Percentiles rank a stretch among this genome's conserved stretches.
Conservation (phyloP, 1,140 invertebrate genomes). For the Lordiphosa stackelbergi region DNA sequence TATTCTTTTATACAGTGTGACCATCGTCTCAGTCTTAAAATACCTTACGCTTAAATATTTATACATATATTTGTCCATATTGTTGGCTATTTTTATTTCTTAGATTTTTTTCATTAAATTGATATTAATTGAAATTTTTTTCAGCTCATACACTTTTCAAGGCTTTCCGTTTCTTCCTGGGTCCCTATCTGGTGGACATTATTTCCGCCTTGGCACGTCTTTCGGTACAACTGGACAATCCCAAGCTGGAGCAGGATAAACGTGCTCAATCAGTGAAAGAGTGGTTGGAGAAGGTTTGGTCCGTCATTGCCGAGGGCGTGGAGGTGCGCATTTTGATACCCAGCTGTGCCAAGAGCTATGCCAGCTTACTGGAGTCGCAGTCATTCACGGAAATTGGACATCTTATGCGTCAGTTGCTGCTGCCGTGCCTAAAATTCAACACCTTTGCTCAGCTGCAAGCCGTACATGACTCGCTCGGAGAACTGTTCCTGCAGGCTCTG, state of each 20-base stretch:
- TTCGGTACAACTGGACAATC: constrained; percentile 46
- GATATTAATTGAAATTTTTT: too few species aligned
- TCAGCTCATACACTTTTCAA: constrained; percentile 87
- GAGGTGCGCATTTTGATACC: constrained; percentile 87
- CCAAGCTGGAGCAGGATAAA: constrained; percentile 60
- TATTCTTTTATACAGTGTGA: too few species aligned
- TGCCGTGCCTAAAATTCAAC: constrained; percentile 83
- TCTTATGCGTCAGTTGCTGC: constrained; percentile 84
- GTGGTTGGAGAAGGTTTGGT: constrained; percentile 81
- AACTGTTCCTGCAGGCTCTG: constrained; percentile 87
- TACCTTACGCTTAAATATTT: too few species aligned
- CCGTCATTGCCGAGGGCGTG: constrained; percentile 84
- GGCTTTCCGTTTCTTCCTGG: constrained; percentile 87
- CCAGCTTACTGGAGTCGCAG: constrained; percentile 80
- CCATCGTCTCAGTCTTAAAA: too few species aligned
- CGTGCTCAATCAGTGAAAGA: constrained; percentile 79
- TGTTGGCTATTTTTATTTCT: too few species aligned
- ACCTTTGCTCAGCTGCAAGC: constrained; percentile 81
- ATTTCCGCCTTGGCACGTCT: constrained; percentile 80
- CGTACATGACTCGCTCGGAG: constrained; percentile 82
- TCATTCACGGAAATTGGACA: constrained; percentile 82
- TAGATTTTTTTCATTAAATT: too few species aligned
- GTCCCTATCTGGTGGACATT: constrained; percentile 88
- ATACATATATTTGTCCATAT: too few species aligned
- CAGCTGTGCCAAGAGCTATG: constrained; percentile 83